These are phyloP conservation scores for Castor canadensis DNA, from an alignment of 2,113 vertebrate species.

Conservation along the genomic window DNA sequence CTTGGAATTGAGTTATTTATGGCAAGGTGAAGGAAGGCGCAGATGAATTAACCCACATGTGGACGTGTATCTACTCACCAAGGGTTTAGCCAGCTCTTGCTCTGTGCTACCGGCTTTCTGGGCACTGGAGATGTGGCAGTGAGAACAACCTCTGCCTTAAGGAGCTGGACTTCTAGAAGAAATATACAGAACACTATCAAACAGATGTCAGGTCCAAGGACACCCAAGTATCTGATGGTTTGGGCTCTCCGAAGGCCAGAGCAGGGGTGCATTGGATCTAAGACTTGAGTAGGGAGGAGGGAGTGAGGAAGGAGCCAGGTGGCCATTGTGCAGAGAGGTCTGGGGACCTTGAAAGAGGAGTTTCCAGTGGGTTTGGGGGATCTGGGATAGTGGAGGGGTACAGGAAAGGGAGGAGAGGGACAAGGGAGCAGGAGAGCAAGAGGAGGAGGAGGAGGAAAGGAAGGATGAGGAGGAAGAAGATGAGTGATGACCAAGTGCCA, in stretches of 20 bases:
- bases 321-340: not conserved
- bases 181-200: not conserved
- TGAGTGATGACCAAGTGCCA: not conserved
- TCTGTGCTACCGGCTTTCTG: not conserved
- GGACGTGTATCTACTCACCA: not conserved
- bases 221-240: not conserved
- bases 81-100: not conserved
- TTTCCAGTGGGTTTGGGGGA: not conserved
- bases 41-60: not conserved
- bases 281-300: not conserved
- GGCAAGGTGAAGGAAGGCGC: not conserved
- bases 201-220: not conserved
- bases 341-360: too few relatives aligned
- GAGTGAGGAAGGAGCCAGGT: not conserved
- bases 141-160: not conserved
- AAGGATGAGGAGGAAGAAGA: not conserved
- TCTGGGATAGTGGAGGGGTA: not conserved
- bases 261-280: not conserved
- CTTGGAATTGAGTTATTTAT: not conserved
- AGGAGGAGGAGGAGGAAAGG: not conserved
- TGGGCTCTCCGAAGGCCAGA: not conserved
- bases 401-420: not conserved
- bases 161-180: not conserved
- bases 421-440: fast-evolving
- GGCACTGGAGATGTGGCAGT: too few relatives aligned